Evolutionary conservation across 2,797 vertebrate genomes (phyloP).

Genomic region (Avahi laniger): DNA sequence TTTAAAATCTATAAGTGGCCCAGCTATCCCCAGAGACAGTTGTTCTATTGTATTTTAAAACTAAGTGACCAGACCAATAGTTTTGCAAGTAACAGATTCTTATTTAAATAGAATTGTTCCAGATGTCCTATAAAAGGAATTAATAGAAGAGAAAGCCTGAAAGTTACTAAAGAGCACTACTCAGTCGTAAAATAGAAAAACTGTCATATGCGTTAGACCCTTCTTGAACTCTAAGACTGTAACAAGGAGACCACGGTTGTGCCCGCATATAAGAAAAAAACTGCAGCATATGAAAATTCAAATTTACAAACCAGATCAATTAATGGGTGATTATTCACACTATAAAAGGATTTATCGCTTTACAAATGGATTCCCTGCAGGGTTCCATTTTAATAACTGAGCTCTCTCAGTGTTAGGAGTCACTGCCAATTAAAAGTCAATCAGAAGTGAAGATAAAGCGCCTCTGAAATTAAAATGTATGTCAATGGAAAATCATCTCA

Average conservation of each 20-base stretch:
- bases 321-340: constrained; percentile 79
- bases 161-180: background rate
- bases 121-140: constrained; percentile 32
- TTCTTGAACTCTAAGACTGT: constrained; percentile 55
- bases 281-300: constrained; percentile 66
- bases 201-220: background rate
- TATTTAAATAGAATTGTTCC: constrained; percentile 44
- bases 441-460: constrained; percentile 71
- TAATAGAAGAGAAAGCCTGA: constrained; percentile 1
- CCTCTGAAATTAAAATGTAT: constrained; percentile 72
- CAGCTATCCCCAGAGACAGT: background rate
- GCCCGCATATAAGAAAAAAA: constrained; percentile 32
- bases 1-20: constrained; percentile 29
- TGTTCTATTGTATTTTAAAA: constrained; percentile 42
- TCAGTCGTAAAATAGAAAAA: background rate
- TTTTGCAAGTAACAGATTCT: constrained; percentile 18
- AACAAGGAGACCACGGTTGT: constrained; percentile 43
- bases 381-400: constrained; percentile 81
- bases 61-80: background rate
- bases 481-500: constrained; percentile 52
- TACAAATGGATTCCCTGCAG: constrained; percentile 80
- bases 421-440: constrained; percentile 81
- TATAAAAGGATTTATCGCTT: constrained; percentile 77
- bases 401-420: constrained; percentile 66
- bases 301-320: constrained; percentile 78